Conservation (phyloP, 2,888 invertebrate genomes). For the Scaptomyza cyrtandrae region DNA sequence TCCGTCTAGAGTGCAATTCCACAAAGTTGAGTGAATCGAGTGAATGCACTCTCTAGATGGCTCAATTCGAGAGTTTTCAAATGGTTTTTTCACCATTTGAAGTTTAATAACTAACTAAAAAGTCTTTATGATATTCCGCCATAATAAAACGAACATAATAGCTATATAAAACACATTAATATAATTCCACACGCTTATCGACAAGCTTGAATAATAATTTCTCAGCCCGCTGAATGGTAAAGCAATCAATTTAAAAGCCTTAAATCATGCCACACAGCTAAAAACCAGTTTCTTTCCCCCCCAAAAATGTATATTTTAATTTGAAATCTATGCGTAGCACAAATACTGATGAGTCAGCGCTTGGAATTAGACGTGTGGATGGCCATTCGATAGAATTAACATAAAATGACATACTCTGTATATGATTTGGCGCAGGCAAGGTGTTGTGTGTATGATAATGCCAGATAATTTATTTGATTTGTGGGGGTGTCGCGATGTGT, state of each 20-base stretch:
- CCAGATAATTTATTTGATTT: conserved; percentile 22
- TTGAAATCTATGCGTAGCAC: conserved; percentile 20
- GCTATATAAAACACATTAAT: conserved; percentile 38
- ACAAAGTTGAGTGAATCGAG: background rate
- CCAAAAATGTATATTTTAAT: background rate
- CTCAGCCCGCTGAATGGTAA: conserved; percentile 36
- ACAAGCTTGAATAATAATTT: conserved; percentile 52
- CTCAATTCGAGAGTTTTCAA: conserved; percentile 1
- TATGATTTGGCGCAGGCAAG: conserved; percentile 24
- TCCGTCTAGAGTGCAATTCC: conserved; percentile 10
- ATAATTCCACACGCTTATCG: conserved; percentile 57
- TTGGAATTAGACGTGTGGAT: conserved; percentile 20
- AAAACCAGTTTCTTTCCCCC: conserved; percentile 48
- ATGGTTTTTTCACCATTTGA: background rate
- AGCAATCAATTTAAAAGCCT: conserved; percentile 68
- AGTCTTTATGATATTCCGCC: background rate
- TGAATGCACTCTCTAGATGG: conserved; percentile 1
- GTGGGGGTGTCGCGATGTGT: conserved; percentile 15
- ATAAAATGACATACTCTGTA: conserved; percentile 54
- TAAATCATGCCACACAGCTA: conserved; percentile 57
- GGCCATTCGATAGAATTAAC: conserved; percentile 39
- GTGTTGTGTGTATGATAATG: conserved; percentile 12
- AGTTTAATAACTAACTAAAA: background rate
- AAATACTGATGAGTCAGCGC: conserved; percentile 56
- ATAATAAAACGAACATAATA: background rate